Evolutionary conservation across 2,797 vertebrate genomes (phyloP).

Genomic region (Podarcis siculus): DNA sequence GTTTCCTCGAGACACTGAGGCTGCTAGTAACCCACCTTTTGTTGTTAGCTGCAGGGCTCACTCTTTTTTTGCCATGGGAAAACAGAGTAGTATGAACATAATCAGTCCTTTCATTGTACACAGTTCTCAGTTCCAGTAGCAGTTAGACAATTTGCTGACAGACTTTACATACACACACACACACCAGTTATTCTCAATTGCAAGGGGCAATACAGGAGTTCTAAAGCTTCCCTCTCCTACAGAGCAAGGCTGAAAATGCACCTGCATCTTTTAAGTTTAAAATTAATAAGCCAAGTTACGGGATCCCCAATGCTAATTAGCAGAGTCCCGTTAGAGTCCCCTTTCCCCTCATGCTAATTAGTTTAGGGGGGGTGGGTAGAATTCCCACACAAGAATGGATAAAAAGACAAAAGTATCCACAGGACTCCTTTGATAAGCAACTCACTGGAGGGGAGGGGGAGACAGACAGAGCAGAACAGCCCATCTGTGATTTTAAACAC

Average conservation of each 20-base stretch:
- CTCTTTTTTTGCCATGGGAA: not conserved
- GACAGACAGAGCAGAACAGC: constrained; percentile 47
- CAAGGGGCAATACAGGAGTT: not conserved
- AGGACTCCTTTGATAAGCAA: constrained; percentile 58
- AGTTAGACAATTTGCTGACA: constrained; percentile 23
- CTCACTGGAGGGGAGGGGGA: constrained; percentile 26
- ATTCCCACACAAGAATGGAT: constrained; percentile 26
- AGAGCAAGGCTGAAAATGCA: constrained; percentile 32
- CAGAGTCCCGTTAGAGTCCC: constrained; percentile 39
- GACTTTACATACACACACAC: not conserved
- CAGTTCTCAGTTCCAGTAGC: constrained; percentile 37
- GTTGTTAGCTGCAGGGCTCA: constrained; percentile 49
- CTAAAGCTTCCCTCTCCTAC: constrained; percentile 22
- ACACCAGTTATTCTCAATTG: constrained; percentile 1
- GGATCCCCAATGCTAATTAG: constrained; percentile 61
- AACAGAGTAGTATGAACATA: constrained; percentile 60
- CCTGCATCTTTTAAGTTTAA: constrained; percentile 66
- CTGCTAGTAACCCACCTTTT: constrained; percentile 58
- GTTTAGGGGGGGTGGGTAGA: constrained; percentile 42
- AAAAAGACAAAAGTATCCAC: constrained; percentile 65
- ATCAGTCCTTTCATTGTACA: constrained; percentile 61
- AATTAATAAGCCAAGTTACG: constrained; percentile 60
- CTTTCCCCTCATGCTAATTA: constrained; percentile 61
- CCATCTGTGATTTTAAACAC: constrained; percentile 67
- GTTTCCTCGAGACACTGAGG: constrained; percentile 64